Evolutionary conservation across 30 jellyfish, hydroid and myxozoan species (phyloP), one percentile per base, ranked within the genome.

Genomic region (Hydractinia symbiolongicarpus): DNA sequence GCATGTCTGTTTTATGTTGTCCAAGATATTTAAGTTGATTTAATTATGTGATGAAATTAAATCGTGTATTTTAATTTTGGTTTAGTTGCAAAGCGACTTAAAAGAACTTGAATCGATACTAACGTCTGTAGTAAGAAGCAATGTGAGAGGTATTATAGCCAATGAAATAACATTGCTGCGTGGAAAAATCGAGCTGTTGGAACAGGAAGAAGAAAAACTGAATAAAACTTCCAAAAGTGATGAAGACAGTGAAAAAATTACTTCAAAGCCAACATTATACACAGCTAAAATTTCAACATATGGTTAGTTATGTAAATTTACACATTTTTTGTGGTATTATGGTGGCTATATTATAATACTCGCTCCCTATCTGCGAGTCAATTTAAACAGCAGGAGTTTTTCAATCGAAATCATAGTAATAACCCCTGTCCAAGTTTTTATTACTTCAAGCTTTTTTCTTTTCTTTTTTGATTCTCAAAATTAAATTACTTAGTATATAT

Each of bases 61-160:
- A 30, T 30, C 44, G 2, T 30, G 44, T 30, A 30, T 30, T 30
- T 30, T 30, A 30, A 30, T 30, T 30, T 30, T 30, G 44, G 66
- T 73, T 7, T 53, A 90, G 95, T 82, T 86, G 62, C 81, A 56
- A 53, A 91, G 69, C 55, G 97, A 90, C 72, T 82, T 94, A 66
- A 84, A 79, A 61, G 97, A 90, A 73, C 82, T 90, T 67, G 89
- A 90, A 66, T 13, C 44, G 51, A 79, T 90, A 44, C 78, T 90
- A 71, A 76, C 68, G 19, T 21, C 68, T 19, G 95, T 94, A 20
- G 50, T 86, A 64, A 83, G 97, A 54, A 61, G 88, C 5, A 81
- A 90, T 86, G 95, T 85, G 7, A 66, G 95, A 9, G 91, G 86
- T 55, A 30, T 90, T 66, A 67, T 90, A 61, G 94, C 95, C 14